Conservation (phyloP, 2,797 vertebrate species). For the Lithobates sylvaticus region DNA sequence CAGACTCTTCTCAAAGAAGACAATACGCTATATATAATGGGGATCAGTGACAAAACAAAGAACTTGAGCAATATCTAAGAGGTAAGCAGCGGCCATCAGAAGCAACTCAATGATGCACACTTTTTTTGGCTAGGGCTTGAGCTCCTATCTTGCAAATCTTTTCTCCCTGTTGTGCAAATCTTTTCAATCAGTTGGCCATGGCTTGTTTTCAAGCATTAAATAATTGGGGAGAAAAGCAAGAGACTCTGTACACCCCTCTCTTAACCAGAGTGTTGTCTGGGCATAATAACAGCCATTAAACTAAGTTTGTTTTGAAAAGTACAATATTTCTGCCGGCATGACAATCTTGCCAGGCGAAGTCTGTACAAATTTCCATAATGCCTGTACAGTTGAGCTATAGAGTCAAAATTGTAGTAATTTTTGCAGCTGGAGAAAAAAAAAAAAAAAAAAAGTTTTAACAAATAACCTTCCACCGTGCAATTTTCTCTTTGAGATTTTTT, state of each 20-base stretch:
- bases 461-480: constrained; percentile 46
- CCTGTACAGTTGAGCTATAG: constrained; percentile 19
- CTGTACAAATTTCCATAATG: constrained; percentile 26
- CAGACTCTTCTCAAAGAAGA: too few species aligned
- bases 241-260: constrained; percentile 9
- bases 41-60: too few species aligned
- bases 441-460: constrained; percentile 36
- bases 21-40: not conserved
- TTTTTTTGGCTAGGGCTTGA: not conserved
- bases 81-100: not conserved
- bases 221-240: not conserved
- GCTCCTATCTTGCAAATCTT: not conserved
- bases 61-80: too few species aligned
- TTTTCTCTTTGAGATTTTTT: constrained; percentile 36
- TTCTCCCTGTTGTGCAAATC: not conserved
- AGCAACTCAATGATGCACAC: not conserved
- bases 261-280: not conserved
- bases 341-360: constrained; percentile 2
- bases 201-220: not conserved
- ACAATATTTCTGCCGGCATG: constrained; percentile 6
- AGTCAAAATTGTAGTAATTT: constrained; percentile 46
- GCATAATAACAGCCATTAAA: constrained; percentile 35
- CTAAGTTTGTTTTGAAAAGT: constrained; percentile 12
- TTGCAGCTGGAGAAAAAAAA: constrained; percentile 21
- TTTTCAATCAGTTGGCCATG: not conserved